Evolutionary conservation across 1,140 invertebrate species (phyloP).

Genomic region (Euschistus heros): DNA sequence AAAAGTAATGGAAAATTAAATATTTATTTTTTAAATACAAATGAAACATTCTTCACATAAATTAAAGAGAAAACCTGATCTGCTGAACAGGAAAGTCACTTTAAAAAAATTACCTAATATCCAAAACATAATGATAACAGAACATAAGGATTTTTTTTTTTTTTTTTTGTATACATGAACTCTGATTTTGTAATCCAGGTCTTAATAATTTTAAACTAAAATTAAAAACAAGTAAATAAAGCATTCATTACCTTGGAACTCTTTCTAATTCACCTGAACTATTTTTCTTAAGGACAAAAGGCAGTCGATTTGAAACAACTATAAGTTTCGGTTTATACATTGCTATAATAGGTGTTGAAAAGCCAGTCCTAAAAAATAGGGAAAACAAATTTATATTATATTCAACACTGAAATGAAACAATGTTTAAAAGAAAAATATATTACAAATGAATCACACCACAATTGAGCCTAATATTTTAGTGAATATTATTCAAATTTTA

Average conservation of each 20-base stretch:
- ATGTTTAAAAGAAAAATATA: background rate
- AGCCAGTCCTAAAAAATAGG: background rate
- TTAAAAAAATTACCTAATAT: background rate
- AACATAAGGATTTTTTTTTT: no score
- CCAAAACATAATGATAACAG: background rate
- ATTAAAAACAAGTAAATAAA: background rate
- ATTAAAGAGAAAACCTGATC: no score
- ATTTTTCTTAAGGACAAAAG: slow-evolving; percentile 71
- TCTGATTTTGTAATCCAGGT: background rate
- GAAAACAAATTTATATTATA: background rate
- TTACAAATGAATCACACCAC: background rate
- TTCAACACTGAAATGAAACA: background rate
- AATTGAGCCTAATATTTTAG: background rate
- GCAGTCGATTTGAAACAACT: slow-evolving; percentile 79
- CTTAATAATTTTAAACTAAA: background rate
- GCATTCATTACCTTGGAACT: slow-evolving; percentile 66
- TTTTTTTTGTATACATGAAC: no score
- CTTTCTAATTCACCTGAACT: slow-evolving; percentile 47
- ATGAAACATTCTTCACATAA: no score
- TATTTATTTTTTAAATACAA: no score
- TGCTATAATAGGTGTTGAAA: background rate
- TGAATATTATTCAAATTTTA: no score
- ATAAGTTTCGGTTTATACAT: slow-evolving; percentile 33
- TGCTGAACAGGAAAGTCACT: background rate
- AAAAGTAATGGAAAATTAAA: no score